phyloP scores from a whole-genome alignment of 2,797 vertebrate genomes.

The Poeciliopsis paucimaculata region DNA sequence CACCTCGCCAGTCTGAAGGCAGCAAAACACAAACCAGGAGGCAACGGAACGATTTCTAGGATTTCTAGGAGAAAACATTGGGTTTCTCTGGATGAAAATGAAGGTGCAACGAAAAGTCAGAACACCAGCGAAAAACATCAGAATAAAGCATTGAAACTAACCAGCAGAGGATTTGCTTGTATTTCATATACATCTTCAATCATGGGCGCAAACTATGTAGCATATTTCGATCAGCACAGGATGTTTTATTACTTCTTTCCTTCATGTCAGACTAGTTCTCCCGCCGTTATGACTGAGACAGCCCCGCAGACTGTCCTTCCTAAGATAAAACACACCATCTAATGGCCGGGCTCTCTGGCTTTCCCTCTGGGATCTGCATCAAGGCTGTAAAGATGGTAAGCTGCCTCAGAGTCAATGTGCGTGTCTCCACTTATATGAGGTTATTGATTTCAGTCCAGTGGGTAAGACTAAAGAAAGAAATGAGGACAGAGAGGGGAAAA shows the following conservation, averaged over 20 bases:
- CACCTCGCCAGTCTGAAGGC: not conserved
- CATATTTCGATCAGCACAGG: not conserved
- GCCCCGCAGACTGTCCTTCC: constrained; percentile 14
- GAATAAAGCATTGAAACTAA: not conserved
- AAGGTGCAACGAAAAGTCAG: not conserved
- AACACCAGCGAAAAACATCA: not conserved
- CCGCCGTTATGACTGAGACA: not conserved
- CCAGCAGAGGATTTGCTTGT: not conserved
- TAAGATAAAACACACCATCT: constrained; percentile 57
- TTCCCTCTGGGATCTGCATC: constrained; percentile 28
- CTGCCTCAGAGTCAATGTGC: constrained; percentile 42
- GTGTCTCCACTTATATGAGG: constrained; percentile 47
- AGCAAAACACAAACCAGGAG: not conserved
- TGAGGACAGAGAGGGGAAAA: not conserved
- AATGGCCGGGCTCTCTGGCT: constrained; percentile 44
- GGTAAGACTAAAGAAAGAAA: not conserved
- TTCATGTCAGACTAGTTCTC: not conserved
- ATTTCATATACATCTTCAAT: not conserved
- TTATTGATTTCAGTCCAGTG: constrained; percentile 67
- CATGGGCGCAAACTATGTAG: not conserved
- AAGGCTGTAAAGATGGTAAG: constrained; percentile 17
- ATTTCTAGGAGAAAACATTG: not conserved
- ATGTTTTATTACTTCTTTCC: not conserved
- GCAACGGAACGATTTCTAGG: not conserved
- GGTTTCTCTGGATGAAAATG: not conserved